Percentiles rank a stretch among this genome's conserved stretches.
These are phyloP conservation scores for Tamandua tetradactyla DNA, from an alignment of 2,797 vertebrate species.

Conservation along the genomic window DNA sequence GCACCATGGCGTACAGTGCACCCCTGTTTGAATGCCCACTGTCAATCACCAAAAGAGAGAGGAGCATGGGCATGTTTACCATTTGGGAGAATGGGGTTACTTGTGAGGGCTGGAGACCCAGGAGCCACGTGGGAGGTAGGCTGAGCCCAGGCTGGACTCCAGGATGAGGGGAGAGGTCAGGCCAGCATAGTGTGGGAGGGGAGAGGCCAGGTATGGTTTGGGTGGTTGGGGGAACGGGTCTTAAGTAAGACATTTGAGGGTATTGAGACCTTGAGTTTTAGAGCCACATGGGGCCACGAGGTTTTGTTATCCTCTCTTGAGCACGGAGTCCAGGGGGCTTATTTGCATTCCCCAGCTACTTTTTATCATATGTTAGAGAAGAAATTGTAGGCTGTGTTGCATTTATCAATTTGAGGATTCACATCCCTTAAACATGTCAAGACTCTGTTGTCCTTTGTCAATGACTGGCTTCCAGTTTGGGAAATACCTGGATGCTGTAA, in stretches of 20 bases:
- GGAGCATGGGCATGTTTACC: not conserved
- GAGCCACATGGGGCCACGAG: not conserved
- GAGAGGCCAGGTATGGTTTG: not conserved
- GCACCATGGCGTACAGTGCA: not conserved
- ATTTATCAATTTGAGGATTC: not conserved
- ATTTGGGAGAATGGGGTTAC: not conserved
- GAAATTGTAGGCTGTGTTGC: not conserved
- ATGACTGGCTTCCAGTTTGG: conserved; percentile 31
- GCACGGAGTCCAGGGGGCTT: not conserved
- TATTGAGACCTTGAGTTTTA: not conserved
- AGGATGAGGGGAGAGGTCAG: not conserved
- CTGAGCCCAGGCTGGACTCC: not conserved
- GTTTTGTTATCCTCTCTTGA: conserved; percentile 12
- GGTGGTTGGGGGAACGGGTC: not conserved
- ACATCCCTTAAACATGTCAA: not conserved
- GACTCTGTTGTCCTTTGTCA: not conserved
- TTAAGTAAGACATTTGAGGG: not conserved
- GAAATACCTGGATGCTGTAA: conserved; percentile 19
- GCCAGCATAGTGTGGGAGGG: not conserved
- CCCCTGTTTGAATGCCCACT: not conserved
- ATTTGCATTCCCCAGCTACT: not conserved
- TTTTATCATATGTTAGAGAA: not conserved
- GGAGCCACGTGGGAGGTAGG: not conserved
- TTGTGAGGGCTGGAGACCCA: not conserved
- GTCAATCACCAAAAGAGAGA: not conserved